Evolutionary conservation across 2,113 vertebrate species (phyloP).

Genomic region (Thalassarche chlororhynchos): DNA sequence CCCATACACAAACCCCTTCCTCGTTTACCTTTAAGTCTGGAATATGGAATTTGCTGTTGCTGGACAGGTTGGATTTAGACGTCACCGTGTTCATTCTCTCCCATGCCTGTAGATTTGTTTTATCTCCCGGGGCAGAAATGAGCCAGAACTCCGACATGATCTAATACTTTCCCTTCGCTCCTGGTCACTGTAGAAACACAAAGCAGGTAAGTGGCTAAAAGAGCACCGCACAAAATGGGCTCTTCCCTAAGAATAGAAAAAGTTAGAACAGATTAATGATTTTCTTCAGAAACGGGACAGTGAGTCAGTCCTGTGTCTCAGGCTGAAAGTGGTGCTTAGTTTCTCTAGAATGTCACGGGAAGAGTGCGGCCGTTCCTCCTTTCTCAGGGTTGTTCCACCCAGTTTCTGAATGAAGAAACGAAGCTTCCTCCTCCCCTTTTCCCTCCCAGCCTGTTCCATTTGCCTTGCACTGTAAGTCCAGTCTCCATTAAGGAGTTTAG

Average conservation of each 20-base stretch:
- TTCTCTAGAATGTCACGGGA: slow-evolving; percentile 15
- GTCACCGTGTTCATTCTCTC: slow-evolving; percentile 87
- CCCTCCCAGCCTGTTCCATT: not conserved
- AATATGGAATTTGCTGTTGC: slow-evolving; percentile 88
- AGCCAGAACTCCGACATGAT: slow-evolving; percentile 92
- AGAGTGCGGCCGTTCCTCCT: not conserved
- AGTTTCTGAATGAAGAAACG: not conserved
- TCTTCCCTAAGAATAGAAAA: not conserved
- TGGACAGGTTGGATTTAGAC: slow-evolving; percentile 84
- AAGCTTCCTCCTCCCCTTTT: slow-evolving; percentile 13
- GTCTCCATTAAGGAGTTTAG: not conserved
- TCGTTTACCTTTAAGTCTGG: slow-evolving; percentile 92
- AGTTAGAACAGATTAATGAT: not conserved
- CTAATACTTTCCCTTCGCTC: not conserved
- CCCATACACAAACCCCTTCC: not conserved
- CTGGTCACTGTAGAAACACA: slow-evolving; percentile 23
- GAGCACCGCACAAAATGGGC: not conserved
- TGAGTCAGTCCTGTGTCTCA: slow-evolving; percentile 10
- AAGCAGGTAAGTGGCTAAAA: not conserved
- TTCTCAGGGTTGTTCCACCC: not conserved
- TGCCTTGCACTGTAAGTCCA: not conserved
- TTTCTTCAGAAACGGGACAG: not conserved
- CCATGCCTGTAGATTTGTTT: slow-evolving; percentile 84
- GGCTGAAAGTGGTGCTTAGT: slow-evolving; percentile 45
- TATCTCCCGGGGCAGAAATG: slow-evolving; percentile 92